Base-by-base conservation (phyloP, 2,113 vertebrate genomes). In the Turdus rufiventris region DNA sequence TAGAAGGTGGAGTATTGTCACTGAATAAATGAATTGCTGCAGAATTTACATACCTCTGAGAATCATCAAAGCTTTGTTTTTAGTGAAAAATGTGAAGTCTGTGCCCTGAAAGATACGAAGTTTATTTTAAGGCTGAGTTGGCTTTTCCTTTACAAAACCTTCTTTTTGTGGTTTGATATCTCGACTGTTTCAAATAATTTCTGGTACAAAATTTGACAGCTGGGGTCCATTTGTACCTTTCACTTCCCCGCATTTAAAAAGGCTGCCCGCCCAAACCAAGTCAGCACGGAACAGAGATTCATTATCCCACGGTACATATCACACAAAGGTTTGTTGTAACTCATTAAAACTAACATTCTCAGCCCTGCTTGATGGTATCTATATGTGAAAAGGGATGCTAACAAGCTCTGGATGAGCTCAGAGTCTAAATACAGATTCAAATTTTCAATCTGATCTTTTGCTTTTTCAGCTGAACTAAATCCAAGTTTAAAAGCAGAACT, bases 31-130 rank as follows among this genome's bases (percentile, higher is more conserved):
- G 80, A 84, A 83, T 95, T 95, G 66, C 65, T 91, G 91, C 31
- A 6, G 48, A 94, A 93, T 88, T 89, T 96, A 71, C 58, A 86
- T 94, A 84, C 82, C 96, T 96, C 96, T 94, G 67, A 94, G 86
- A 81, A 85, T 95, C 93, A 96, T 68, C 82, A 88, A 86, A 96
- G 93, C 86, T 89, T 83, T 96, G 94, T 89, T 93, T 96, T 97
- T 91, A 53, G 81, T 92, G 54, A 89, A 76, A 96, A 97, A 96
- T 93, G 90, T 96, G 76, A 85, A 93, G 83, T 74, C 82, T 94
- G 78, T 85, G 57, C 57, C 84, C 85, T 91, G 93, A 85, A 96
- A 96, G 78, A 90, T 76, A 93, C 0, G 74, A 93, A 85, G 68
- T 88, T 95, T 91, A 74, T 90, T 97, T 96, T 88, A 90, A 96